phyloP scores from a whole-genome alignment of 2,113 vertebrate genomes.

The Rousettus leschenaultii region DNA sequence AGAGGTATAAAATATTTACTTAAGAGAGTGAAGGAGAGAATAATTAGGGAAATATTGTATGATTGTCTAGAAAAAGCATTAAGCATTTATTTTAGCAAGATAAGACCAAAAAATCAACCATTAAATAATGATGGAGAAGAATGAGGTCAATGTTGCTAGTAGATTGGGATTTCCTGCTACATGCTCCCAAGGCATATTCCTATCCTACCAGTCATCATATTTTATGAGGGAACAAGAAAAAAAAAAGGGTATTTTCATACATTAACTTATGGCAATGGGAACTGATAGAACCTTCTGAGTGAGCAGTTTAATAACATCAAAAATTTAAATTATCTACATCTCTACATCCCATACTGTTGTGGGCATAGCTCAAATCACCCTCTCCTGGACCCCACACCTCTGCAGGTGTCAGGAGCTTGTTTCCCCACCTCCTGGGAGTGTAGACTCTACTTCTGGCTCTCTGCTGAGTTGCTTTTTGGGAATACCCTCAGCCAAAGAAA shows the following conservation, averaged over 20 bases:
- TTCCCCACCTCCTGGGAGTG: no score
- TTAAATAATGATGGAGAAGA: not conserved
- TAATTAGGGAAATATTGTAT: not conserved
- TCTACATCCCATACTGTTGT: not conserved
- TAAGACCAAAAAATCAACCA: not conserved
- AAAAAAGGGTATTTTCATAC: not conserved
- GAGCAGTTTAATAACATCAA: not conserved
- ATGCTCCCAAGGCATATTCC: not conserved
- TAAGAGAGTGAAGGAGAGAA: not conserved
- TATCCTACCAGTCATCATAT: not conserved
- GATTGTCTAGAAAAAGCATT: not conserved
- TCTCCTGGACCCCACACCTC: accelerated
- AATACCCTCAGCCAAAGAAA: not conserved
- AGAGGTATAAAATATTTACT: not conserved
- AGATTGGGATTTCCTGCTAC: not conserved
- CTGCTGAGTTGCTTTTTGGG: not conserved
- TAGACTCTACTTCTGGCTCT: not conserved
- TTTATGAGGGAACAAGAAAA: not conserved
- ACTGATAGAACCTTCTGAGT: not conserved
- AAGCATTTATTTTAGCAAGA: not conserved
- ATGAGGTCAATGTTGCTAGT: not conserved
- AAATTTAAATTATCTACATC: not conserved
- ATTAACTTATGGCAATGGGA: not conserved
- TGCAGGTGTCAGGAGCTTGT: no score
- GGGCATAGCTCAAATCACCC: not conserved